phyloP scores from a whole-genome alignment of 2,888 invertebrate species.

The Crioceris asparagi region DNA sequence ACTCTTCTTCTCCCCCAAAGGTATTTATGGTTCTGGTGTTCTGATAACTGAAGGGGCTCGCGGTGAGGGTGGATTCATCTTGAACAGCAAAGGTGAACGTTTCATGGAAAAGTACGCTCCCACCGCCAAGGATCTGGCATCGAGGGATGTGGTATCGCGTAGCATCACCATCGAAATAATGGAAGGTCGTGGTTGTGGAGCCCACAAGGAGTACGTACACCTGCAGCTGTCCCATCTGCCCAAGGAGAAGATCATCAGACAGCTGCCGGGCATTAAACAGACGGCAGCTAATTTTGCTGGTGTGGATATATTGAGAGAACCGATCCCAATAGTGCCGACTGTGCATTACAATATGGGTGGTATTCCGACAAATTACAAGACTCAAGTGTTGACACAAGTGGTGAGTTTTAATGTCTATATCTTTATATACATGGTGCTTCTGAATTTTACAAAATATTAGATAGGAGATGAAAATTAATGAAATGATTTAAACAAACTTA shows the following conservation, averaged over 20 bases:
- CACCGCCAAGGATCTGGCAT: slow-evolving; percentile 91
- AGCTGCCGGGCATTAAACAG: slow-evolving; percentile 50
- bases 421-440: too few species aligned
- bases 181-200: slow-evolving; percentile 40
- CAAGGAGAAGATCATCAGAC: slow-evolving; percentile 41
- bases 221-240: slow-evolving; percentile 53
- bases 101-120: slow-evolving; percentile 98
- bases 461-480: too few species aligned
- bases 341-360: slow-evolving; percentile 66
- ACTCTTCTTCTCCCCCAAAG: too few species aligned
- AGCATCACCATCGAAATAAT: slow-evolving; percentile 77
- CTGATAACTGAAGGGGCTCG: slow-evolving; percentile 93
- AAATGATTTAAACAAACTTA: too few species aligned
- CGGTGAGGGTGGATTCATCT: slow-evolving; percentile 90
- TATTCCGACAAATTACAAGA: slow-evolving; percentile 54
- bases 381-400: slow-evolving; percentile 43
- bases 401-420: slow-evolving; percentile 11
- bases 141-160: slow-evolving; percentile 91
- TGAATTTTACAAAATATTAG: too few species aligned
- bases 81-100: slow-evolving; percentile 90
- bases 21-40: slow-evolving; percentile 87
- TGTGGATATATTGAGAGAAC: slow-evolving; percentile 53
- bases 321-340: slow-evolving; percentile 57
- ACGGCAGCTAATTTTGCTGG: slow-evolving; percentile 56
- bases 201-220: slow-evolving; percentile 49